Conservation (phyloP, 2,888 invertebrate genomes). For the Syrista parreyssii region DNA sequence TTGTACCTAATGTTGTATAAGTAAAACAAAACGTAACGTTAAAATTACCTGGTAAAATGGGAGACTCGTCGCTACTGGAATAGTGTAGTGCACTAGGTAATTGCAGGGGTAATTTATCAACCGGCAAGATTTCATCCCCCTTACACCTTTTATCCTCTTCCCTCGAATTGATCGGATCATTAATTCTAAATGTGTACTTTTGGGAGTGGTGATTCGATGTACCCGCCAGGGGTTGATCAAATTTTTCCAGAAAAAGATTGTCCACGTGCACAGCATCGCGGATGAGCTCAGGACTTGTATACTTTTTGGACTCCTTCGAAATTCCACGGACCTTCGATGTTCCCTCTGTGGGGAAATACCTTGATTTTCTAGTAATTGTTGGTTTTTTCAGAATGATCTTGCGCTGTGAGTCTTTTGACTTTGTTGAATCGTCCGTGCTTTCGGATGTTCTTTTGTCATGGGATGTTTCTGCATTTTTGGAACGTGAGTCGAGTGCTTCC, state of each 20-base stretch:
- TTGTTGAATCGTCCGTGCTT: background rate
- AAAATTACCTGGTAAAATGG: background rate
- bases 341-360: background rate
- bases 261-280: background rate
- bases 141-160: background rate
- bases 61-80: background rate
- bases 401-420: background rate
- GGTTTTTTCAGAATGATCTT: background rate
- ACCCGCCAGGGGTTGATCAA: background rate
- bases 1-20: background rate
- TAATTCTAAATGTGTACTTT: background rate
- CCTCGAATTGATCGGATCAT: background rate
- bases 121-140: background rate
- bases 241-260: background rate
- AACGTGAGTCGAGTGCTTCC: background rate
- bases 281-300: background rate
- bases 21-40: background rate
- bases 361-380: background rate
- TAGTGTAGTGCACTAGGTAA: background rate
- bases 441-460: background rate
- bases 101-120: background rate
- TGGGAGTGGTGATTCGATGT: background rate
- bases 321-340: background rate
- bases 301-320: background rate
- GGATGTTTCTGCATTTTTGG: background rate